phyloP scores from a whole-genome alignment of 2,113 vertebrate species.

The Nesoenas mayeri region DNA sequence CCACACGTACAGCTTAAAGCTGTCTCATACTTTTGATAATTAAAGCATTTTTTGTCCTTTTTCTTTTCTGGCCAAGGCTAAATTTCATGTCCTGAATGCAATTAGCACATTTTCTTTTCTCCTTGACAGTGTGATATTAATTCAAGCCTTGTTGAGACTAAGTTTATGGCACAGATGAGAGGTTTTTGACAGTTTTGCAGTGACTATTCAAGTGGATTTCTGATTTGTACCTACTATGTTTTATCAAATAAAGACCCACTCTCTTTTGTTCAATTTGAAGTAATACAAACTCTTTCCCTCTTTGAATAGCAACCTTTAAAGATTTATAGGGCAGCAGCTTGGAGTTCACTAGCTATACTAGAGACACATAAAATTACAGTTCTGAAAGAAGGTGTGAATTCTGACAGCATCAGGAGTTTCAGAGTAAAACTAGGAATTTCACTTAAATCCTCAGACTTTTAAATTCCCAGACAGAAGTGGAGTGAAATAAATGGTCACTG shows the following conservation, averaged over 20 bases:
- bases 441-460: constrained; percentile 44
- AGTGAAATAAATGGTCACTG: constrained; percentile 18
- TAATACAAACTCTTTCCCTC: background rate
- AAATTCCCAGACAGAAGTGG: background rate
- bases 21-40: background rate
- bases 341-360: constrained; percentile 64
- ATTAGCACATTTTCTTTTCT: constrained; percentile 21
- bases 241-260: constrained; percentile 3
- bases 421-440: constrained; percentile 53
- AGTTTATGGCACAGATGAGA: constrained; percentile 7
- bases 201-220: background rate
- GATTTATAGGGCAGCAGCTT: constrained; percentile 69
- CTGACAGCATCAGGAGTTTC: constrained; percentile 62
- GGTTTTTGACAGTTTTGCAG: background rate
- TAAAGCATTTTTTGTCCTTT: background rate
- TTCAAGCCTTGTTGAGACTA: background rate
- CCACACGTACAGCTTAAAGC: background rate
- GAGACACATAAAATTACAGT: constrained; percentile 64
- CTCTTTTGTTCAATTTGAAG: background rate
- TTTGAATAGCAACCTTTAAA: constrained; percentile 55
- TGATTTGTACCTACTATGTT: background rate
- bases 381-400: constrained; percentile 67
- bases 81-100: background rate
- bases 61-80: background rate
- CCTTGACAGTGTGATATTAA: background rate